Conservation (phyloP, 2,888 invertebrate genomes). For the Odontocerum albicorne region DNA sequence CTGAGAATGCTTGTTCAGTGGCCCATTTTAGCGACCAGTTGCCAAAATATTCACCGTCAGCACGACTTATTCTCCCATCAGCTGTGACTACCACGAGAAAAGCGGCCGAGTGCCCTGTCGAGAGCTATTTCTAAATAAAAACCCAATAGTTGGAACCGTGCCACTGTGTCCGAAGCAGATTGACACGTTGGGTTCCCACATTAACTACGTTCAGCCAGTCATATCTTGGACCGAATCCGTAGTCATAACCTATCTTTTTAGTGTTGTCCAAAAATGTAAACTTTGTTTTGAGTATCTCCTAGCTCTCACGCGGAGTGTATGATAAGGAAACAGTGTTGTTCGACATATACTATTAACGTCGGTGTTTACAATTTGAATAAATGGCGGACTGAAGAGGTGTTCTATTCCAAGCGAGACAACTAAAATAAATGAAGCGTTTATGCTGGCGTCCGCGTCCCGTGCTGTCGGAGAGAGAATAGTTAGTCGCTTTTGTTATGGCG, state of each 20-base stretch:
- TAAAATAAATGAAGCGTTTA: constrained; percentile 34
- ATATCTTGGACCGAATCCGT: too few species aligned
- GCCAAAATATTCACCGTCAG: too few species aligned
- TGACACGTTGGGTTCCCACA: constrained; percentile 29
- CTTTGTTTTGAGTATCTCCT: too few species aligned
- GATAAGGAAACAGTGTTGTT: too few species aligned
- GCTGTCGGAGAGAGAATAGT: constrained; percentile 2
- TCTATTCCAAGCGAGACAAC: background rate
- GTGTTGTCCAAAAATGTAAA: too few species aligned
- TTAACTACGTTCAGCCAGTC: too few species aligned
- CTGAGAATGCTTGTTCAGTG: too few species aligned
- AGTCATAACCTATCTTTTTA: too few species aligned
- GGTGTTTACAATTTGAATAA: constrained; percentile 2
- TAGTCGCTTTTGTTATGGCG: constrained; percentile 48
- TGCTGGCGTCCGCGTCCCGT: constrained; percentile 3
- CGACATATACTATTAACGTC: too few species aligned
- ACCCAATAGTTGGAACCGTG: constrained; percentile 32
- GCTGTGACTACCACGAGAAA: constrained; percentile 5
- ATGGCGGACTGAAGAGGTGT: constrained; percentile 5
- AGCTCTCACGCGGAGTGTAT: too few species aligned
- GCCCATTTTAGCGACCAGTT: too few species aligned
- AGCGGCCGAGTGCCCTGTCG: constrained; percentile 12
- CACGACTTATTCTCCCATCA: constrained; percentile 1
- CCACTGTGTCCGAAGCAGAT: constrained; percentile 31
- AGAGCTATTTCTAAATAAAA: constrained; percentile 36